Evolutionary conservation across 2,113 vertebrate species (phyloP), one percentile per base, ranked within the genome.

Genomic region (Machaerirhynchus nigripectus): DNA sequence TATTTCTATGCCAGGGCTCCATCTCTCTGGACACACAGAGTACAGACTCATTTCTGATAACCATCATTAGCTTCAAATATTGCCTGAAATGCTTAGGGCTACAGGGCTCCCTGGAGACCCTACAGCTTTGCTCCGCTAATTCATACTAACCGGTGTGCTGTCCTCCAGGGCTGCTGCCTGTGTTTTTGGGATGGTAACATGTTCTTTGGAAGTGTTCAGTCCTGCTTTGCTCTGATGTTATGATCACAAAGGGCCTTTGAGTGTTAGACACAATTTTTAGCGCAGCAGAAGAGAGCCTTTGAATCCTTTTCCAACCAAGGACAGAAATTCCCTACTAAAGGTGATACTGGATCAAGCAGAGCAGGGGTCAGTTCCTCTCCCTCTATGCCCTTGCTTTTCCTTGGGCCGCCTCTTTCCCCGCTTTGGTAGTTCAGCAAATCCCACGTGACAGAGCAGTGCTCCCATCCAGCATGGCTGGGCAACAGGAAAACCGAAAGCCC

Each of bases 371-470:
- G 14, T 76, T 89, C 39, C 33, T 79, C 55, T 91, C 19, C 11
- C 21, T 82, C 19, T 35, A 8, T 67, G 33, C 15, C 20, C 15
- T 12, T 73, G 40, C 21, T 22, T 93, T 85, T 87, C 16, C 28
- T 27, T 57, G 16, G 8, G 12, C 16, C 0, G 0, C 31, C 57
- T 68, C 31, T 61, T 87, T 85, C n/a, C 57, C 9, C 27, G 22
- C 26, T 35, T 65, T 7, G 10, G 9, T 69, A 87, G 49, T n/a
- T 90, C 74, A 76, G 44, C 19, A 87, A 73, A 81, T 83, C 46
- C 40, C 65, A 26, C 0, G 0, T 65, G 57, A 35, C 5, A 60
- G 37, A 76, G 76, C 68, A 95, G 8, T 81, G 60, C n/a, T 95
- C 26, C 52, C 53, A 75, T 68, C 18, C 22, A 12, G 56, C 4